Evolutionary conservation across 2,888 invertebrate genomes (phyloP).

Genomic region (Fragum fragum): DNA sequence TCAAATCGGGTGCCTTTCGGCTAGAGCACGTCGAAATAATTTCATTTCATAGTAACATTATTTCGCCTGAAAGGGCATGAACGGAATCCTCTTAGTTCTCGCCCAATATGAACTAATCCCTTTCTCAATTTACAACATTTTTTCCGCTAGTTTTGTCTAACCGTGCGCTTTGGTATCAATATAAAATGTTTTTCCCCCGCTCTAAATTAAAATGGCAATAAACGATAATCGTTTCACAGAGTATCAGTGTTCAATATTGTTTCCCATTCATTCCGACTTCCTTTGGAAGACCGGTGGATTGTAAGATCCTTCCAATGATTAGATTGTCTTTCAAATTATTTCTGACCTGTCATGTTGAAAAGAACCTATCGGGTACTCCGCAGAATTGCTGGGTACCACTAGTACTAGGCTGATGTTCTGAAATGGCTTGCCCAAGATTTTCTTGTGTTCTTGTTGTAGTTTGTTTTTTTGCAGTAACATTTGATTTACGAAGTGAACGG

Average conservation of each 20-base stretch:
- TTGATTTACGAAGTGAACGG: too few species aligned
- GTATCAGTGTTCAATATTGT: conserved; percentile 1
- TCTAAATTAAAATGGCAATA: conserved; percentile 1
- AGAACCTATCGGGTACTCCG: too few species aligned
- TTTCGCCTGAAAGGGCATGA: conserved; percentile 6
- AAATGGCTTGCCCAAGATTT: too few species aligned
- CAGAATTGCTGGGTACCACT: too few species aligned
- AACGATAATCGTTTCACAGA: neutral
- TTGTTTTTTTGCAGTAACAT: too few species aligned
- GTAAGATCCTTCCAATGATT: neutral
- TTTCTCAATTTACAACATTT: neutral
- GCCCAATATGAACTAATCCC: conserved; percentile 3
- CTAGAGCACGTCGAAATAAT: neutral
- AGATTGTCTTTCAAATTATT: neutral
- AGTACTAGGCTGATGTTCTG: too few species aligned
- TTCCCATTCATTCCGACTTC: neutral
- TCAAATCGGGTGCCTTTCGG: neutral
- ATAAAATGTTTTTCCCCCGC: neutral
- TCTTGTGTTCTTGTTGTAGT: too few species aligned
- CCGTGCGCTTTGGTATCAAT: neutral
- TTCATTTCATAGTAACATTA: neutral
- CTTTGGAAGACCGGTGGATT: neutral
- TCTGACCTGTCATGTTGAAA: too few species aligned
- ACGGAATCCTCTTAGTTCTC: neutral
- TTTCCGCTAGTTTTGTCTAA: neutral